Percentiles rank a stretch among this genome's conserved stretches.
Evolutionary conservation across 2,888 invertebrate genomes (phyloP).

Genomic region (Drosophila barbarae): DNA sequence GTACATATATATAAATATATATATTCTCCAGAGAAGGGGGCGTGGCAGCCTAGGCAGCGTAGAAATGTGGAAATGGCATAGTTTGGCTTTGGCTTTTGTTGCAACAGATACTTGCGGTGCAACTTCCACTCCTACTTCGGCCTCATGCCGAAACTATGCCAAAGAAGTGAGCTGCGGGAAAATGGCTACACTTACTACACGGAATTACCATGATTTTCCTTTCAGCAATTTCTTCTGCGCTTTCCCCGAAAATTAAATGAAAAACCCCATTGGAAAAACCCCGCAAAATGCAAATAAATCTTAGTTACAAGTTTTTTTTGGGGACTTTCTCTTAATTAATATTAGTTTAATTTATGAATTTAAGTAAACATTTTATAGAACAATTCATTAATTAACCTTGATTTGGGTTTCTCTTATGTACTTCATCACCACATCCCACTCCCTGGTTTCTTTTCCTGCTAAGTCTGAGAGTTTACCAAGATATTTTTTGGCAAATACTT

Average conservation of each 20-base stretch:
- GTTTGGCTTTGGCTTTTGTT: slow-evolving; percentile 32
- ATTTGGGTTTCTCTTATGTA: not conserved
- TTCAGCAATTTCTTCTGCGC: slow-evolving; percentile 10
- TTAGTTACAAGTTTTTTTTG: not conserved
- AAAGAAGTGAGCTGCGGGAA: slow-evolving; percentile 36
- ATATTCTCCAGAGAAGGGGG: not conserved
- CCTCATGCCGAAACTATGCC: slow-evolving; percentile 49
- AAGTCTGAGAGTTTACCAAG: slow-evolving; percentile 9
- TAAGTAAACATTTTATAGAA: not conserved
- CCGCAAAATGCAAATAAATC: not conserved
- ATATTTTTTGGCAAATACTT: slow-evolving; percentile 41
- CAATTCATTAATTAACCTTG: not conserved
- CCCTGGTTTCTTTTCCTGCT: not conserved
- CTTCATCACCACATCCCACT: too few relatives aligned
- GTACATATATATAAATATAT: not conserved
- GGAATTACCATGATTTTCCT: slow-evolving; percentile 7
- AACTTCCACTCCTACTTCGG: slow-evolving; percentile 36
- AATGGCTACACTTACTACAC: slow-evolving; percentile 14
- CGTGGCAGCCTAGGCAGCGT: not conserved
- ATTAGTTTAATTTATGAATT: too few relatives aligned
- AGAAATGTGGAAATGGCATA: slow-evolving; percentile 5
- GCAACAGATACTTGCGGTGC: slow-evolving; percentile 48
- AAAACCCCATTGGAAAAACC: not conserved
- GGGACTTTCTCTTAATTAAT: not conserved
- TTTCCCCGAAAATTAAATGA: slow-evolving; percentile 24